phyloP scores from a whole-genome alignment of 2,888 invertebrate genomes.

The Himalopsyche tibetana region DNA sequence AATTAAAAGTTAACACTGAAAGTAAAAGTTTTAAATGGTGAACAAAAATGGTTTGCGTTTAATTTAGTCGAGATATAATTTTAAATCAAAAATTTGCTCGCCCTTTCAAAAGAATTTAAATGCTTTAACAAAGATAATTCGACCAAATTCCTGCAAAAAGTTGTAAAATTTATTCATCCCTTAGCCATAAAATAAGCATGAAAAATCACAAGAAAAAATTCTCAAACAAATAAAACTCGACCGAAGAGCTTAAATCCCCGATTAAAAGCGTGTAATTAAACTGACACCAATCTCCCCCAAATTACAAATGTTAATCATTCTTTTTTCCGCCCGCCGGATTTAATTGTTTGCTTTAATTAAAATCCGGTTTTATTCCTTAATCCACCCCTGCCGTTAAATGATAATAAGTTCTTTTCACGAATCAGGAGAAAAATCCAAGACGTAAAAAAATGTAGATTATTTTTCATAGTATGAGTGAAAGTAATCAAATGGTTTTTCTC shows the following conservation, averaged over 20 bases:
- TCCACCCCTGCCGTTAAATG: slow-evolving; percentile 48
- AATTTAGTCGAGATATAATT: too few relatives aligned
- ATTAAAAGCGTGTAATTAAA: slow-evolving; percentile 65
- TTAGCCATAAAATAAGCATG: background rate
- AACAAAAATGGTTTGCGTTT: too few relatives aligned
- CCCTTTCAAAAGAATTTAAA: too few relatives aligned
- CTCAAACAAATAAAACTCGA: slow-evolving; percentile 42
- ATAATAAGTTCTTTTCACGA: slow-evolving; percentile 49
- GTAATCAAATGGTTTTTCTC: slow-evolving; percentile 52
- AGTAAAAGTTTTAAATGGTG: too few relatives aligned
- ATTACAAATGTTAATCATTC: slow-evolving; percentile 65
- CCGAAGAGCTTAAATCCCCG: slow-evolving; percentile 12
- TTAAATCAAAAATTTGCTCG: background rate
- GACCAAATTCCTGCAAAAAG: background rate
- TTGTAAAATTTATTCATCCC: slow-evolving; percentile 37
- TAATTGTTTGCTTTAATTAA: slow-evolving; percentile 66
- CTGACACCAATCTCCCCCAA: slow-evolving; percentile 60
- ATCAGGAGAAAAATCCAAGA: background rate
- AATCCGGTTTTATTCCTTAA: slow-evolving; percentile 57
- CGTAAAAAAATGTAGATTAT: slow-evolving; percentile 51
- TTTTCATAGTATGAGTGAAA: slow-evolving; percentile 49
- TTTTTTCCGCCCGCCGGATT: slow-evolving; percentile 62
- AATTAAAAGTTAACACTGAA: too few relatives aligned
- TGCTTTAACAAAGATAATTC: background rate
- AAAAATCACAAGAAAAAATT: slow-evolving; percentile 8